Evolutionary conservation across 2,113 vertebrate genomes (phyloP), one percentile per base, ranked within the genome.

Genomic region (Hoplias malabaricus): DNA sequence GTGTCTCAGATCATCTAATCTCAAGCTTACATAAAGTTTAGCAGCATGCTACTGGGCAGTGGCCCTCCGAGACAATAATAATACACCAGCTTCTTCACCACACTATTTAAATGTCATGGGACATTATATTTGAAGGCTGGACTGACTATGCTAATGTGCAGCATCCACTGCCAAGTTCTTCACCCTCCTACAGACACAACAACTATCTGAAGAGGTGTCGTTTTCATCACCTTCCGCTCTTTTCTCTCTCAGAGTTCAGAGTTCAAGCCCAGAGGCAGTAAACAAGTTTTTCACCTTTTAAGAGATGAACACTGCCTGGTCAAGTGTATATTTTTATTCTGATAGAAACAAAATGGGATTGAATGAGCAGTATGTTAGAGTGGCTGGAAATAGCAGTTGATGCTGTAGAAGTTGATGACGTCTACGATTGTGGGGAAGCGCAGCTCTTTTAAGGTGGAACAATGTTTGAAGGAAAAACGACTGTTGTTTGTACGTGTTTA

Each of bases 91-190:
- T 87, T 83, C 86, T 83, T 81, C 11, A 9, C 23, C 81, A 79
- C 82, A 78, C 88, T 85, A 90, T 92, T 90, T 87, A 92, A 85
- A 88, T 86, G 87, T 90, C 90, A 89, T 25, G 38, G 13, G 82
- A 84, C 75, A 79, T 82, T 80, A 84, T 80, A 84, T 90, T 89
- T 89, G 88, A 89, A 88, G 89, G 89, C 66, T 76, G 69, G 84
- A 82, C 80, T 84, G 82, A 73, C 88, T 88, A 85, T 88, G 88
- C 88, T 88, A 91, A 90, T 90, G 82, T 79, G 82, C 29, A 5
- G 73, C 86, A 59, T 10, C 42, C 56, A 13, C 13, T 53, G 36
- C 59, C 31, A 31, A 54, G 83, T 85, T 89, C 89, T 88, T 89
- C 87, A 90, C 88, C 83, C 86, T 80, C 78, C 73, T 16, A 36